Evolutionary conservation across 2,797 vertebrate species (phyloP).

Genomic region (Melanotaenia boesemani): DNA sequence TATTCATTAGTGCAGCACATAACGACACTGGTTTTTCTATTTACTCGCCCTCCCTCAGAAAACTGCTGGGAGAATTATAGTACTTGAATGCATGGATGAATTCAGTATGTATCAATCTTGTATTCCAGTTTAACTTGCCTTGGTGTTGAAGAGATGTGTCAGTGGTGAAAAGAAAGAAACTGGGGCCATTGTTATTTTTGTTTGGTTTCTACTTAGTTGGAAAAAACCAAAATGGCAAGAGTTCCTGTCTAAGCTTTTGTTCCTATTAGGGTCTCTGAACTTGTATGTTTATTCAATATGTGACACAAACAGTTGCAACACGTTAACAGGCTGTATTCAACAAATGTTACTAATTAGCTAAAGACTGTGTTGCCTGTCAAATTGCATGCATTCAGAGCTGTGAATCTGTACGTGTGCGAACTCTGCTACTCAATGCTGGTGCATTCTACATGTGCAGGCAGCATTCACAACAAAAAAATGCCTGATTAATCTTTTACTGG

Average conservation of each 20-base stretch:
- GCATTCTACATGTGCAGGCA: constrained; percentile 30
- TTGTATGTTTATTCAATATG: constrained; percentile 65
- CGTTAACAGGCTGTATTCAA: constrained; percentile 58
- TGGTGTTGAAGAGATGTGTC: constrained; percentile 39
- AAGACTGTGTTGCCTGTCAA: constrained; percentile 75
- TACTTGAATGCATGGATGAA: constrained; percentile 29
- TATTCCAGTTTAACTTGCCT: constrained; percentile 63
- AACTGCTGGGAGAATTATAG: constrained; percentile 34
- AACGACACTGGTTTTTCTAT: constrained; percentile 31
- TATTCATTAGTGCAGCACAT: constrained; percentile 43
- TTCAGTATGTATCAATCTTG: constrained; percentile 54
- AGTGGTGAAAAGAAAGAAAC: constrained; percentile 18
- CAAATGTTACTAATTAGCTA: constrained; percentile 79
- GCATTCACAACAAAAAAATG: constrained; percentile 39
- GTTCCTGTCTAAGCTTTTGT: constrained; percentile 39
- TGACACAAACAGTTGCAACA: constrained; percentile 57
- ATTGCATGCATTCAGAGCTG: constrained; percentile 43
- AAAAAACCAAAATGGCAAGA: constrained; percentile 37
- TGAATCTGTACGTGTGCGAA: constrained; percentile 52
- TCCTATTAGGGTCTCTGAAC: constrained; percentile 47
- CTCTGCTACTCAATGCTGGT: constrained; percentile 26
- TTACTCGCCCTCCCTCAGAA: constrained; percentile 23
- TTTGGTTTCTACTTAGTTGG: constrained; percentile 45
- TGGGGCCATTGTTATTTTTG: constrained; percentile 40
- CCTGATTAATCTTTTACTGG: constrained; percentile 43